Percentiles rank a stretch among this genome's conserved stretches.
phyloP scores from a whole-genome alignment of 2,888 invertebrate species.

The Tryphoninae sp. region DNA sequence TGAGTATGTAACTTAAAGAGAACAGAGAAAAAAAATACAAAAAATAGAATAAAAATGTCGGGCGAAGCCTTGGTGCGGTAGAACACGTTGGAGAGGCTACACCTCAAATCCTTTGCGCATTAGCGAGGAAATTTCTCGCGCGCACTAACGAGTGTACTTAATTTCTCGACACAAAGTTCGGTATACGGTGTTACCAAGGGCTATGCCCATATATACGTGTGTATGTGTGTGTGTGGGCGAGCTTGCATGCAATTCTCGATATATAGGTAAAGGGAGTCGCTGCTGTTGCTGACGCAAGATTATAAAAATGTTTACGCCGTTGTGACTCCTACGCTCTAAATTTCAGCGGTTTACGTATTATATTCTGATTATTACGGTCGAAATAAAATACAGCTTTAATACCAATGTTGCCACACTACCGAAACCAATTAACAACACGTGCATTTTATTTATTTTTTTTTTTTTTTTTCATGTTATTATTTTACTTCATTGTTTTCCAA shows the following conservation, averaged over 20 bases:
- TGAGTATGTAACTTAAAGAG: not conserved
- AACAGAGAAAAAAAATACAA: slow-evolving; percentile 6
- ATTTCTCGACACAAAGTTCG: slow-evolving; percentile 68
- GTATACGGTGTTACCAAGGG: slow-evolving; percentile 35
- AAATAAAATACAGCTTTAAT: too few relatives aligned
- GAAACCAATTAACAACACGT: too few relatives aligned
- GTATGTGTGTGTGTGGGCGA: not conserved
- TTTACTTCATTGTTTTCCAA: too few relatives aligned
- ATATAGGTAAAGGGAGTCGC: slow-evolving; percentile 43
- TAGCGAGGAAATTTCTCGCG: slow-evolving; percentile 72
- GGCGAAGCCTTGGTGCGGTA: slow-evolving; percentile 39
- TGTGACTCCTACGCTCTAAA: slow-evolving; percentile 65
- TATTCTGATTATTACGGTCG: not conserved
- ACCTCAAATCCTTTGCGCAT: slow-evolving; percentile 74
- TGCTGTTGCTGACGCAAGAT: slow-evolving; percentile 73
- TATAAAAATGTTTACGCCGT: slow-evolving; percentile 73
- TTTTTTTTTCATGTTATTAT: too few relatives aligned
- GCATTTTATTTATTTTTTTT: too few relatives aligned
- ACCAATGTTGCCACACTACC: too few relatives aligned
- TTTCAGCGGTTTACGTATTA: slow-evolving; percentile 22
- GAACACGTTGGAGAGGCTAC: slow-evolving; percentile 46
- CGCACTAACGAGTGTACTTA: slow-evolving; percentile 76
- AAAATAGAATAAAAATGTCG: slow-evolving; percentile 48
- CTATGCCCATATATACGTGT: slow-evolving; percentile 21
- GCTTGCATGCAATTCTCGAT: not conserved